phyloP scores from a whole-genome alignment of 2,888 invertebrate species.

The Brenthis daphne region DNA sequence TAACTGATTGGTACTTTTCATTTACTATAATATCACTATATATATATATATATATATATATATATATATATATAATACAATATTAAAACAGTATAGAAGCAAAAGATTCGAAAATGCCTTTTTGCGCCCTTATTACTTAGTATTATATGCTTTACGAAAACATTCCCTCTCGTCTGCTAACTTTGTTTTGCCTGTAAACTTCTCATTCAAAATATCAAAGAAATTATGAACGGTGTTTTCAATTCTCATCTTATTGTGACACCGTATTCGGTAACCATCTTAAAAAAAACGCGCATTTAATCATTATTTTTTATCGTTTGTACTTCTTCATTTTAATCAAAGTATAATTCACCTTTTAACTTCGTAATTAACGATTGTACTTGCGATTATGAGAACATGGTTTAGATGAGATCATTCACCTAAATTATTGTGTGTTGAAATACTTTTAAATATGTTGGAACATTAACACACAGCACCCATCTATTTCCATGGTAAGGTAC shows the following conservation, averaged over 20 bases:
- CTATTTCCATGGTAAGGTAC: no score
- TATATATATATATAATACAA: no score
- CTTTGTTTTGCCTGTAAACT: conserved; percentile 29
- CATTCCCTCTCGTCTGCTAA: not conserved
- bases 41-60: no score
- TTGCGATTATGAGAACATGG: not conserved
- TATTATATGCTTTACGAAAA: no score
- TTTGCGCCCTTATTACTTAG: not conserved
- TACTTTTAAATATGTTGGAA: no score
- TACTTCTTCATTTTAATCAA: conserved; percentile 3
- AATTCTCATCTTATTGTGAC: not conserved
- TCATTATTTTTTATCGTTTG: conserved; percentile 1
- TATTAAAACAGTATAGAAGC: conserved; percentile 20
- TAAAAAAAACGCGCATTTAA: not conserved
- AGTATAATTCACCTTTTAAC: not conserved
- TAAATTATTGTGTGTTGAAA: no score
- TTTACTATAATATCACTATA: no score
- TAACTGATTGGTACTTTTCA: no score
- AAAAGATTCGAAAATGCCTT: not conserved
- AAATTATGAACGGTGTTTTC: not conserved
- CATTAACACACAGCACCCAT: no score
- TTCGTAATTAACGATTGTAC: not conserved
- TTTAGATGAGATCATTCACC: not conserved
- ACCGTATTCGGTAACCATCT: not conserved
- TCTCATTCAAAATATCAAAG: conserved; percentile 17